Evolutionary conservation across 1,140 invertebrate genomes (phyloP).

Genomic region (Saccostrea echinata): DNA sequence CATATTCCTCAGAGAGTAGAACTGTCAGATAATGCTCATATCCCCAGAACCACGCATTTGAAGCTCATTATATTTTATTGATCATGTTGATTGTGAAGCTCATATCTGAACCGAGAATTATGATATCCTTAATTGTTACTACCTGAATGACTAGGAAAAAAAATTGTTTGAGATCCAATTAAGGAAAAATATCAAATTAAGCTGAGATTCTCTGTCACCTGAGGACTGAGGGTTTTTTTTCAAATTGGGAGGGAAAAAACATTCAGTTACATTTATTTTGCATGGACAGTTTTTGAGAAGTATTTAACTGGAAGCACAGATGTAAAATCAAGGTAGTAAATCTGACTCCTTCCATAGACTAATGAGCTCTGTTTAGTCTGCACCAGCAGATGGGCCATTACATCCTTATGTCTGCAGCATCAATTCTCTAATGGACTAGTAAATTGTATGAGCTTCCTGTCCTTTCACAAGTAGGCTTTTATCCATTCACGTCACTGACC

Average conservation of each 20-base stretch:
- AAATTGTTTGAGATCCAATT: no score
- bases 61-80: background rate
- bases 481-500: background rate
- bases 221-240: no score
- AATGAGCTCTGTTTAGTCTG: background rate
- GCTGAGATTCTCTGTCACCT: no score
- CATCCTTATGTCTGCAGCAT: background rate
- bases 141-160: background rate
- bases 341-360: background rate
- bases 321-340: background rate
- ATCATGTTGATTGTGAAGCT: slow-evolving; percentile 1
- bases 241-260: no score
- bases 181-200: no score
- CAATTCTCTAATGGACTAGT: background rate
- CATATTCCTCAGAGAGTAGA: background rate
- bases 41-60: background rate
- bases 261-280: no score
- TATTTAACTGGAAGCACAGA: no score
- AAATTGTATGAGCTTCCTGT: background rate
- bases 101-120: background rate
- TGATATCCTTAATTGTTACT: background rate
- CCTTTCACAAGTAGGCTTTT: background rate
- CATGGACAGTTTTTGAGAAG: no score
- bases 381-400: background rate
- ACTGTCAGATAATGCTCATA: background rate